A percentile compares a stretch with the other conserved stretches of the same genome.
Conservation (phyloP, 2,113 vertebrate species). For the Scalopus aquaticus region DNA sequence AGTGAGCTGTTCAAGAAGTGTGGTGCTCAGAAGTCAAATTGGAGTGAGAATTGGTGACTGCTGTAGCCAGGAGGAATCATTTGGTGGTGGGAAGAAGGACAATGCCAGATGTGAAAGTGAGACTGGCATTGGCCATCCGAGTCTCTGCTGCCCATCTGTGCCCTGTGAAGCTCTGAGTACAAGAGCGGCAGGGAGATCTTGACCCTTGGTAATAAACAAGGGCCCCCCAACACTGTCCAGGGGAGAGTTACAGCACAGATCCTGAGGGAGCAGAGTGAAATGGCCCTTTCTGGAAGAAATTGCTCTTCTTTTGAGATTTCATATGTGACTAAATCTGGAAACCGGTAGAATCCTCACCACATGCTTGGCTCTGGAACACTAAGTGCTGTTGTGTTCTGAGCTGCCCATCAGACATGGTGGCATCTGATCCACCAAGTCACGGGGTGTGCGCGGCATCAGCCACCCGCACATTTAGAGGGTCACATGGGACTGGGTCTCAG, state of each 20-base stretch:
- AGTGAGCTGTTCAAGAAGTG: not conserved
- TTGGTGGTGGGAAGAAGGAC: not conserved
- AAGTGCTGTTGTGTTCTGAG: not conserved
- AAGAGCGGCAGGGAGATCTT: too few relatives aligned
- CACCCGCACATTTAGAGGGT: not conserved
- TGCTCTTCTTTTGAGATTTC: too few relatives aligned
- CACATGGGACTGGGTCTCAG: not conserved
- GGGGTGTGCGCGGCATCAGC: not conserved
- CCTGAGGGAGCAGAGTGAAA: not conserved
- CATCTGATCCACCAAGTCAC: not conserved
- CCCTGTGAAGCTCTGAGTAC: not conserved
- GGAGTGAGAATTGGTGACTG: not conserved
- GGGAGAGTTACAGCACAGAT: not conserved
- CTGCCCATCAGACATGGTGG: not conserved
- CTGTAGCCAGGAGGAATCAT: not conserved
- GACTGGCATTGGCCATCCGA: too few relatives aligned
- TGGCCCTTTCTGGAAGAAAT: too few relatives aligned
- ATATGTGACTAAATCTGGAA: too few relatives aligned
- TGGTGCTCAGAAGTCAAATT: not conserved
- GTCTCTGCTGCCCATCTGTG: not conserved
- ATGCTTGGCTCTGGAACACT: not conserved
- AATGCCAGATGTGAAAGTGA: not conserved
- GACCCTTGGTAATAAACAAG: not conserved
- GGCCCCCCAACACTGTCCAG: not conserved
- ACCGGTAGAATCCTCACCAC: not conserved